A percentile compares a stretch with the other conserved stretches of the same genome.
Evolutionary conservation across 2,888 invertebrate species (phyloP).

Genomic region (Heliconius ethilla): DNA sequence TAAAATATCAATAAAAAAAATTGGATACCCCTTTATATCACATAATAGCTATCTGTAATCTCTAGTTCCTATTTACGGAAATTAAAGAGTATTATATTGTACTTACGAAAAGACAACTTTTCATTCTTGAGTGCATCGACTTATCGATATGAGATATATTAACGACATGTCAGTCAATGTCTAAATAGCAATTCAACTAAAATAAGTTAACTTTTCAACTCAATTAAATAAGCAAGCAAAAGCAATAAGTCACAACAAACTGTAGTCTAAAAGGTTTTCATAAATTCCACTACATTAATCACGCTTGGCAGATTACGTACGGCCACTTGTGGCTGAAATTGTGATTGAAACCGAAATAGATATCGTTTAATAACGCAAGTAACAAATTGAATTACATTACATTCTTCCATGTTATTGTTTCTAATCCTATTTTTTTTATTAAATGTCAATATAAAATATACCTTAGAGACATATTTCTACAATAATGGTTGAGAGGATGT

Average conservation of each 20-base stretch:
- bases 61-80: neutral
- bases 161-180: neutral
- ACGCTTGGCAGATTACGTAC: slow-evolving; percentile 39
- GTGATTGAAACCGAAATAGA: slow-evolving; percentile 40
- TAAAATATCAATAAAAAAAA: too few species aligned
- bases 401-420: neutral
- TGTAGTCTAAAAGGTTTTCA: slow-evolving; percentile 40
- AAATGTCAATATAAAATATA: neutral
- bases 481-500: neutral
- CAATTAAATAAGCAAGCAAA: slow-evolving; percentile 24
- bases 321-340: slow-evolving; percentile 40
- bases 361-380: slow-evolving; percentile 28
- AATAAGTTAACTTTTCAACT: slow-evolving; percentile 6
- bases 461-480: neutral
- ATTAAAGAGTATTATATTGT: neutral
- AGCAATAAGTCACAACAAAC: slow-evolving; percentile 37
- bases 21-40: too few species aligned
- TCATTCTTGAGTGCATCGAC: neutral
- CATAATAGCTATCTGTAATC: too few species aligned
- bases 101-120: neutral
- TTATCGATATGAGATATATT: slow-evolving; percentile 1
- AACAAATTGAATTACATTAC: slow-evolving; percentile 9
- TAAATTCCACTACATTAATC: slow-evolving; percentile 42
- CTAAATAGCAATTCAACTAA: neutral
- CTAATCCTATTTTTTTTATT: neutral